These are phyloP conservation scores for Aurelia sp. DNA, from an alignment of 30 jellyfish, hydroid and myxozoan genomes.

Conservation along the genomic window DNA sequence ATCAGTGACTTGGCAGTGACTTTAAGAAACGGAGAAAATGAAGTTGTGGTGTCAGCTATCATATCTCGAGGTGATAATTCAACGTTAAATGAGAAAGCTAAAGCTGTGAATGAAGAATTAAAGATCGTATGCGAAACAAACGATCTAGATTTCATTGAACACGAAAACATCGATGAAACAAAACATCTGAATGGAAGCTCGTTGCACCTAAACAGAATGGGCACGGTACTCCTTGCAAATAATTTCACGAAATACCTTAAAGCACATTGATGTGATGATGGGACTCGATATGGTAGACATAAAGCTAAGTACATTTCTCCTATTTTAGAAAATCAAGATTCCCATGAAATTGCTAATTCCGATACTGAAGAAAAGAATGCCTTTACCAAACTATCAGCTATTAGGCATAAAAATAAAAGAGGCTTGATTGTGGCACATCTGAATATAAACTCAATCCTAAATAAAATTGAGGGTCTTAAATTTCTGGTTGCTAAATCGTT, in stretches of 20 bases:
- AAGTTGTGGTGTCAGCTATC: too few relatives aligned
- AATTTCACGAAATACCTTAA: neutral
- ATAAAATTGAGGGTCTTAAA: neutral
- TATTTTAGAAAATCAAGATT: neutral
- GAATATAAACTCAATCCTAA: constrained; percentile 23
- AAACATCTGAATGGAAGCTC: too few relatives aligned
- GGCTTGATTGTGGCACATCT: constrained; percentile 6
- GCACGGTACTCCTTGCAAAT: too few relatives aligned
- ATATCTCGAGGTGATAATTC: too few relatives aligned
- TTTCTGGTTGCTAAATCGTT: neutral
- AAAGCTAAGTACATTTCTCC: neutral
- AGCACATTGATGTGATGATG: neutral
- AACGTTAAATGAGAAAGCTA: too few relatives aligned
- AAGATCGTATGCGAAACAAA: too few relatives aligned
- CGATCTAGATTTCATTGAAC: too few relatives aligned
- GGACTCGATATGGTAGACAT: neutral
- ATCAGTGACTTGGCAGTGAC: too few relatives aligned
- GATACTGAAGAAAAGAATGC: neutral
- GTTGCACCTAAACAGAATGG: too few relatives aligned
- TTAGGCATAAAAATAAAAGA: neutral
- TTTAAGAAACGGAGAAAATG: too few relatives aligned
- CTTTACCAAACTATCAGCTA: neutral
- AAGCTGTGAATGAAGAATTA: too few relatives aligned
- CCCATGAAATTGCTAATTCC: neutral
- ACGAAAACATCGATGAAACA: too few relatives aligned